These are phyloP conservation scores for Telmatochromis sp. DNA, from an alignment of 2,113 vertebrate genomes.

Conservation along the genomic window DNA sequence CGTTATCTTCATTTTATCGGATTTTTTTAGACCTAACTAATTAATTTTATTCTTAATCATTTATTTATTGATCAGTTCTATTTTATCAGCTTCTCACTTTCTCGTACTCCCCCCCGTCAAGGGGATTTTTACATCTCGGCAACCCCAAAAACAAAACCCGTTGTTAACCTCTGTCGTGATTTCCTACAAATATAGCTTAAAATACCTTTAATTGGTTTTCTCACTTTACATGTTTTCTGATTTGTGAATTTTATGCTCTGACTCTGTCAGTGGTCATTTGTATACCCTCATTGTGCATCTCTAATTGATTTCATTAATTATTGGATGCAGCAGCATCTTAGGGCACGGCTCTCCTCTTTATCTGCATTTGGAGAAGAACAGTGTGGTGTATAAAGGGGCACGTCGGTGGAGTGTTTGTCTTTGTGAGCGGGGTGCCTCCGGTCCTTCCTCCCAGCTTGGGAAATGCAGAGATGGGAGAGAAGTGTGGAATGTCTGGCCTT, in stretches of 20 bases:
- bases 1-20: background rate
- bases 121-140: background rate
- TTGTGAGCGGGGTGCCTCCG: background rate
- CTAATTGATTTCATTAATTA: background rate
- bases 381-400: background rate
- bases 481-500: conserved; percentile 42
- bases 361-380: background rate
- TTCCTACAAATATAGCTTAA: background rate
- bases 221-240: background rate
- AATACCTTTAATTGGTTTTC: background rate
- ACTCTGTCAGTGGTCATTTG: background rate
- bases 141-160: background rate
- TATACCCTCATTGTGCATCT: background rate
- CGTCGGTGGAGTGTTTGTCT: background rate
- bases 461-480: conserved; percentile 16
- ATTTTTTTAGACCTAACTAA: background rate
- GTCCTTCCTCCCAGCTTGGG: background rate
- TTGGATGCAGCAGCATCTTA: background rate
- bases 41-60: background rate
- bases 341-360: background rate
- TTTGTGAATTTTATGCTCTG: background rate
- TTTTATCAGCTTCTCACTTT: background rate
- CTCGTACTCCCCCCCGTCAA: background rate
- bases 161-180: background rate
- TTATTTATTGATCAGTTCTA: background rate